Conservation (phyloP, 2,797 vertebrate species). For the Falco berigora region DNA sequence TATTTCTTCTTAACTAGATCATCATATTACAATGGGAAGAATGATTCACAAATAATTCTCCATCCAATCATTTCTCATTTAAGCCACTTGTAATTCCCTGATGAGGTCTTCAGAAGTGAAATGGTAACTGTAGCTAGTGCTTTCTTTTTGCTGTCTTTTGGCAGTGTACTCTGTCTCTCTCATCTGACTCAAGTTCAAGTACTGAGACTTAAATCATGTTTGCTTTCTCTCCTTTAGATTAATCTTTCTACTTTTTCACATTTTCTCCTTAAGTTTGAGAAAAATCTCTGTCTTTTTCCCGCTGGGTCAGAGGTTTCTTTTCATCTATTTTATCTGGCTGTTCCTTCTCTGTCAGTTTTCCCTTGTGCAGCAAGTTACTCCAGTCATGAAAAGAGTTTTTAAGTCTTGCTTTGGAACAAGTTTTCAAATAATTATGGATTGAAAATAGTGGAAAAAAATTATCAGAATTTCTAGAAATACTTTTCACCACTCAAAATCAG, state of each 20-base stretch:
- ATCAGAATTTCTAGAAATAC: neutral
- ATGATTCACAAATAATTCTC: neutral
- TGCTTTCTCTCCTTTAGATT: neutral
- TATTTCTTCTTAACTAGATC: neutral
- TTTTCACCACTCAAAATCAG: neutral
- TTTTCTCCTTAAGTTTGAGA: neutral
- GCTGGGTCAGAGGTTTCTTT: neutral
- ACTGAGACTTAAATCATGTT: neutral
- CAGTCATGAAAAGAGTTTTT: neutral
- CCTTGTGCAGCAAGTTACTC: neutral
- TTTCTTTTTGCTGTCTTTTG: neutral
- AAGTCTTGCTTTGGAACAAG: neutral
- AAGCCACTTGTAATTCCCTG: neutral
- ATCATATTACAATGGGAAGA: neutral
- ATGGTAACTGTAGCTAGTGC: neutral
- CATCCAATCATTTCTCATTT: neutral
- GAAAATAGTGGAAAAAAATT: neutral
- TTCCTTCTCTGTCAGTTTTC: neutral
- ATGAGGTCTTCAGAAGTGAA: neutral
- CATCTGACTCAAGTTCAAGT: neutral
- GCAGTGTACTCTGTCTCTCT: neutral
- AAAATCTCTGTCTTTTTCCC: neutral
- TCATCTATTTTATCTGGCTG: neutral
- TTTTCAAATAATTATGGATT: neutral
- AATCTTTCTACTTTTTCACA: neutral